Evolutionary conservation across 2,113 vertebrate genomes (phyloP), one percentile per base, ranked within the genome.

Genomic region (Grammomys surdaster): DNA sequence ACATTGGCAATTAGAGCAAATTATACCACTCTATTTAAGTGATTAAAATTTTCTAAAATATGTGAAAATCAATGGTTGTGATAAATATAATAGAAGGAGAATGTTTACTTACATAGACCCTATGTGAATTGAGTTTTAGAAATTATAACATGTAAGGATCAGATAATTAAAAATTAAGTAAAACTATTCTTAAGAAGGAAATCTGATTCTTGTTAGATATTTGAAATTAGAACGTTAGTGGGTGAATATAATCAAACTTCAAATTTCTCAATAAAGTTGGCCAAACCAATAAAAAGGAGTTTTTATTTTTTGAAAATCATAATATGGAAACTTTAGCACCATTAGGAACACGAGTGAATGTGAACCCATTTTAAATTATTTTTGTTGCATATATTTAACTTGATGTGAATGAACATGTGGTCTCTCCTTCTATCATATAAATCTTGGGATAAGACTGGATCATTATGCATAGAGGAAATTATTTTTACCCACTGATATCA

Each of bases 91-190:
- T 51, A 14, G 8, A 89, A 78, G 81, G 2, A 73, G 28, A 70
- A 10, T 77, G 46, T 1, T 28, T 94, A 5, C 54, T 36, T 28
- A 81, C 22, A 9, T 96, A 16, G 7, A 76, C 1, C 56, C 80
- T 12, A 56, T 75, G 10, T 17, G 5, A 5, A 77, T 4, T 1
- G 3, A 1, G 73, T 67, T 92, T 77, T 16, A 86, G 90, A 87
- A 82, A 90, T 31, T 91, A 89, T 13, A 82, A 94, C 91, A 65
- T 43, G 24, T 43, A 73, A 90, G 91, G 16, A 89, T 93, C 54
- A 94, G 8, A 24, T 5, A 84, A 89, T 75, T 91, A 92, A 95
- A 89, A 84, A 54, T 54, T 0, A 84, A 82, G 65, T 31, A 78
- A 70, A 80, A 36, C 31, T 73, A 56, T 8, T 86, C 13, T 60